Base-by-base conservation (phyloP, 2,888 invertebrate genomes). In the Gandaritis pyraliata region DNA sequence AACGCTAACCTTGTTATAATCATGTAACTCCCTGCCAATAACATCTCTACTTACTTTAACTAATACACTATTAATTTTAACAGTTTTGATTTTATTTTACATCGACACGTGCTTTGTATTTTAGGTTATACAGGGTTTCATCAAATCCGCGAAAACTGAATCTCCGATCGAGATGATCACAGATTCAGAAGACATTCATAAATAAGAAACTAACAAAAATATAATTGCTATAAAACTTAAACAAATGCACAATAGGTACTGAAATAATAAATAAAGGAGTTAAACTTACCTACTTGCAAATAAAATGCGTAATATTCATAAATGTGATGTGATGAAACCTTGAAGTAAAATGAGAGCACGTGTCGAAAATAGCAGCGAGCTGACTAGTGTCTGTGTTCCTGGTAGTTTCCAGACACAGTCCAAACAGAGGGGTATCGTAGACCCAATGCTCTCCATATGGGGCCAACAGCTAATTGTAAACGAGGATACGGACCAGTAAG, bases 371-470 rank as follows among this genome's bases (percentile, higher is more conserved):
- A 58, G 69, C 78, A 71, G 64, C 69, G 70, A 64, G 74, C 87
- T 89, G 82, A 88, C 82, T 78, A 80, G 72, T 80, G 80, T 80
- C 86, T 88, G 87, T 90, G 87, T 90, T 90, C 88, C 85, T 82
- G 90, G 88, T 92, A 95, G 95, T 94, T 95, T 95, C 95, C 95
- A 95, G 95, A 95, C 95, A 94, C 95, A 95, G 94, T 95, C 95
- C 94, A 97, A 97, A 95, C 96, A 96, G 95, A 96, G 96, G 94
- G 97, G 97, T 95, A 97, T 97, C 95, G 97, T 97, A 95, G 97
- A 98, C 95, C 98, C 97, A 94, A 97, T 98, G 97, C 97, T 98
- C 94, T 97, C 97, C 94, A 98, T 98, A 94, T 98, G 98, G 98
- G 98, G 97, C 94, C 97, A 98, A 94, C 97, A 97, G 95, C 96